Percentiles rank a stretch among this genome's conserved stretches.
These are phyloP conservation scores for Lasioglossum zephyrum DNA, from an alignment of 2,888 invertebrate species.

Conservation along the genomic window DNA sequence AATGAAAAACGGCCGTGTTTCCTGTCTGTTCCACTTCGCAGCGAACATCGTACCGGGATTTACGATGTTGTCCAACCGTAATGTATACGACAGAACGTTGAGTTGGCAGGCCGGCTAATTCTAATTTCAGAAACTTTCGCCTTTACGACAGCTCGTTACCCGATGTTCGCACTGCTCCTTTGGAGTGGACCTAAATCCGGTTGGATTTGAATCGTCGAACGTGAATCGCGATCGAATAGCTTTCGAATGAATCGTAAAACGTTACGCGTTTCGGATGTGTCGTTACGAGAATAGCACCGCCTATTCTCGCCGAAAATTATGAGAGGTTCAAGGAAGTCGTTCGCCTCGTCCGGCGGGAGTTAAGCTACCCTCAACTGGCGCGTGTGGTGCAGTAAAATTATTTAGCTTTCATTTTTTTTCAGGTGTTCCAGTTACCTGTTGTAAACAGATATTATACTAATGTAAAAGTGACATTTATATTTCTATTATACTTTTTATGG, in stretches of 20 bases:
- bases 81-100: slow-evolving; percentile 43
- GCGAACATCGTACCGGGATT: slow-evolving; percentile 30
- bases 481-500: too few relatives aligned
- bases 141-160: slow-evolving; percentile 31
- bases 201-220: background rate
- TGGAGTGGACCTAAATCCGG: too few relatives aligned
- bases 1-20: slow-evolving; percentile 6
- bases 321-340: background rate
- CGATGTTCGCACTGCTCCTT: background rate
- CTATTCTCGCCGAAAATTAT: background rate
- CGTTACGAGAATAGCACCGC: slow-evolving; percentile 1
- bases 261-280: background rate
- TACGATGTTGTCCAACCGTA: slow-evolving; percentile 42
- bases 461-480: too few relatives aligned
- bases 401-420: background rate
- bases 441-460: too few relatives aligned
- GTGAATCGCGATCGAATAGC: background rate
- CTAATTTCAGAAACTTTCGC: slow-evolving; percentile 47
- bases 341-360: background rate
- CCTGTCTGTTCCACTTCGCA: slow-evolving; percentile 28
- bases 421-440: too few relatives aligned
- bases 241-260: background rate
- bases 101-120: slow-evolving; percentile 17
- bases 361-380: background rate
- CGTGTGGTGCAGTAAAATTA: background rate